A percentile compares a stretch with the other conserved stretches of the same genome.
These are phyloP conservation scores for Toxotes jaculatrix DNA, from an alignment of 2,113 vertebrate species.

Conservation along the genomic window DNA sequence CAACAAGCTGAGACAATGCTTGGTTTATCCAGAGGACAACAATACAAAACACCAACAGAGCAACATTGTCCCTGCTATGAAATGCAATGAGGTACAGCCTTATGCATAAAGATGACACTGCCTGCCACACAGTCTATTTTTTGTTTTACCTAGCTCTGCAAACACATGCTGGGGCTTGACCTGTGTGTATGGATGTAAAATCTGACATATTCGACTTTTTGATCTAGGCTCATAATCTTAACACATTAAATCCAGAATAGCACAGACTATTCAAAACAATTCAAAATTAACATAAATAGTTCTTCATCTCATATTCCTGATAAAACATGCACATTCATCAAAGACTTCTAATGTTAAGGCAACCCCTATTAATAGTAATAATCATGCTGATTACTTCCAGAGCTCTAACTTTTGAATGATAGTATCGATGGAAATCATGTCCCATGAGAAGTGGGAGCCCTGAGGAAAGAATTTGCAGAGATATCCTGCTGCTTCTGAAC, in stretches of 20 bases:
- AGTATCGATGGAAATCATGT: conserved; percentile 4
- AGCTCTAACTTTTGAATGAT: conserved; percentile 1
- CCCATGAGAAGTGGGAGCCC: neutral
- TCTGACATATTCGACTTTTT: neutral
- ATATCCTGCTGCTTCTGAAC: conserved; percentile 30
- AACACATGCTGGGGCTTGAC: neutral
- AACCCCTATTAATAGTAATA: neutral
- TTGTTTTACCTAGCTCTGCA: neutral
- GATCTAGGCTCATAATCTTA: neutral
- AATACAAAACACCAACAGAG: conserved; percentile 12
- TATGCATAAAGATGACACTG: conserved; percentile 27
- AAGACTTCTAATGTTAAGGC: neutral
- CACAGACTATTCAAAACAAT: neutral
- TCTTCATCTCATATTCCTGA: neutral
- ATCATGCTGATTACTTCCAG: conserved; percentile 8
- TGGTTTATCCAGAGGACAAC: conserved; percentile 16
- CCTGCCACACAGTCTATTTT: neutral
- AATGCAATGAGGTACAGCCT: neutral
- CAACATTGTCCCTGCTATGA: conserved; percentile 7
- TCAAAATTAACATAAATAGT: neutral
- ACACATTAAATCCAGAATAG: neutral
- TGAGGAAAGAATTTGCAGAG: conserved; percentile 21
- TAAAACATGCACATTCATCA: neutral
- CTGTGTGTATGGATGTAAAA: neutral
- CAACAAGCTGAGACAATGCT: conserved; percentile 11